phyloP scores from a whole-genome alignment of 2,888 invertebrate genomes.

The Caprella mutica region DNA sequence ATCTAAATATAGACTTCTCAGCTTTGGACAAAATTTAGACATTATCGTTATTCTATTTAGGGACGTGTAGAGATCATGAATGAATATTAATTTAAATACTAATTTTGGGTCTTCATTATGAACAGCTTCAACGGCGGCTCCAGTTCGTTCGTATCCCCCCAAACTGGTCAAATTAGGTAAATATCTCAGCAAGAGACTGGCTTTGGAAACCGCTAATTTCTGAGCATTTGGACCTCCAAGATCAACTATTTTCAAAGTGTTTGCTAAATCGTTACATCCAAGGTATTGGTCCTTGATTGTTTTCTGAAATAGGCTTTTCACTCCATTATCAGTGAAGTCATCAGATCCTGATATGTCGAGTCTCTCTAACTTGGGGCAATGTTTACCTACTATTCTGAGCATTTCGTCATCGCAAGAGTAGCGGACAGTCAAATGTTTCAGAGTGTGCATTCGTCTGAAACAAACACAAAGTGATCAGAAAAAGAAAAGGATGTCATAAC shows the following conservation, averaged over 20 bases:
- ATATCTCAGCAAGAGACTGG: slow-evolving; percentile 14
- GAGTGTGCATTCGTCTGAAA: slow-evolving; percentile 9
- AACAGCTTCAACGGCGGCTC: slow-evolving; percentile 13
- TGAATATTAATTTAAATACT: slow-evolving; percentile 14
- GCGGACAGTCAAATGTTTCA: slow-evolving; percentile 20
- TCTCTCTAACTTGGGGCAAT: slow-evolving; percentile 20
- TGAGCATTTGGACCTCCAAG: slow-evolving; percentile 29
- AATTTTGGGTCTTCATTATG: slow-evolving; percentile 10
- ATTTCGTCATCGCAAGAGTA: slow-evolving; percentile 31
- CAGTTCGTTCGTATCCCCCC: slow-evolving; percentile 26
- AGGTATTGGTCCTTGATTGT: background rate
- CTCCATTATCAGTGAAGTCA: slow-evolving; percentile 23
- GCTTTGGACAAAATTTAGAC: slow-evolving; percentile 13
- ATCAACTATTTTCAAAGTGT: slow-evolving; percentile 24
- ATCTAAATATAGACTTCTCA: slow-evolving; percentile 27
- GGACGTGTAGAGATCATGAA: slow-evolving; percentile 21
- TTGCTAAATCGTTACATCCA: slow-evolving; percentile 7
- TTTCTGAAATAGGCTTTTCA: slow-evolving; percentile 18
- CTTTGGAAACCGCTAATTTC: slow-evolving; percentile 12
- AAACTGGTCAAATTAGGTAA: slow-evolving; percentile 25
- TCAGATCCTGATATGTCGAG: slow-evolving; percentile 26
- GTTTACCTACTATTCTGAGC: slow-evolving; percentile 24
- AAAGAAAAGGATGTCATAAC: no score
- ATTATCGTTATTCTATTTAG: slow-evolving; percentile 11
- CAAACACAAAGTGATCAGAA: no score